phyloP scores from a whole-genome alignment of 2,113 vertebrate species.

The Maylandia zebra region DNA sequence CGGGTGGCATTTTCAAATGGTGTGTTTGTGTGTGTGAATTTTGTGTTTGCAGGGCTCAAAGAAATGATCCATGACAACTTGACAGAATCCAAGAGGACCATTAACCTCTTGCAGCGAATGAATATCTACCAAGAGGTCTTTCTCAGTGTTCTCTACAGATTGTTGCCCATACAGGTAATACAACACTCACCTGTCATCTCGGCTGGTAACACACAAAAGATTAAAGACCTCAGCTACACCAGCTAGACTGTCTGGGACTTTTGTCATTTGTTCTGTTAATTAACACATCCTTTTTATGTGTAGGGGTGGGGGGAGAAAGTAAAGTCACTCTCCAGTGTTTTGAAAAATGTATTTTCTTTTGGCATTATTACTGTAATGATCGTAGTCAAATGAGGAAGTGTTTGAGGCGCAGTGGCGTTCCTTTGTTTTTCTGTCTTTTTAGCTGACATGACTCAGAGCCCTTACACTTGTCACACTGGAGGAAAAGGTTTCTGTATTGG shows the following conservation, averaged over 20 bases:
- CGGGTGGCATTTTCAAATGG: neutral
- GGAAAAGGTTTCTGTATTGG: conserved; percentile 32
- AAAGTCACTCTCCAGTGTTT: neutral
- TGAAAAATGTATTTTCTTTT: neutral
- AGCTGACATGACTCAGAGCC: neutral
- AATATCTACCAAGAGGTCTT: conserved; percentile 98
- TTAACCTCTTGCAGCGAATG: conserved; percentile 96
- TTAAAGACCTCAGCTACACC: neutral
- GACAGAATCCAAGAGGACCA: conserved; percentile 95
- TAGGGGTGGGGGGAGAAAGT: neutral
- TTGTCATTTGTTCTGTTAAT: neutral
- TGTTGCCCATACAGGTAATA: conserved; percentile 85
- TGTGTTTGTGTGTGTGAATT: neutral
- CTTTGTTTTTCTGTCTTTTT: neutral
- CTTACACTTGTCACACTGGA: conserved; percentile 2
- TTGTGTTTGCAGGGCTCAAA: conserved; percentile 77
- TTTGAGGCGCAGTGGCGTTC: conserved; percentile 12
- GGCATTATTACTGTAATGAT: neutral
- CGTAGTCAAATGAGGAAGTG: neutral
- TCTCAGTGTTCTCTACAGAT: conserved; percentile 86
- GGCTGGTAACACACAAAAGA: neutral
- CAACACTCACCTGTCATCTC: neutral
- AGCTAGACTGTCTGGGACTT: neutral
- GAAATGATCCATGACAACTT: conserved; percentile 93
- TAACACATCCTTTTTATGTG: neutral